These are phyloP conservation scores for Cyphomyrmex costatus DNA, from an alignment of 1,140 invertebrate species.

Conservation along the genomic window DNA sequence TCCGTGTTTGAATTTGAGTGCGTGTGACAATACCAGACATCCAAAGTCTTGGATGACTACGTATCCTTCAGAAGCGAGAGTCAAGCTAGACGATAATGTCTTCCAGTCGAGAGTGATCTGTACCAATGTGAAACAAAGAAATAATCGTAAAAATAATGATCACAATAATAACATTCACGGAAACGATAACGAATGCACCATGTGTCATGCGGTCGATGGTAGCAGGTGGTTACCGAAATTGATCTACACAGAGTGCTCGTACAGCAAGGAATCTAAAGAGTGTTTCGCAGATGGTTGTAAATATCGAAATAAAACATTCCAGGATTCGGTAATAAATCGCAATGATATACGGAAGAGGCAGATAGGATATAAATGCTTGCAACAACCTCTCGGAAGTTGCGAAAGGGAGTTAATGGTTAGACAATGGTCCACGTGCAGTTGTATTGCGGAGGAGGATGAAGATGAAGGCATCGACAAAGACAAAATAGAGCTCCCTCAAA, in stretches of 20 bases:
- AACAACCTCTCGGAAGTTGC: not conserved
- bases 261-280: not conserved
- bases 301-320: conserved; percentile 40
- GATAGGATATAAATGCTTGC: not conserved
- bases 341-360: not conserved
- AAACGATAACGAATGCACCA: not conserved
- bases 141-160: not conserved
- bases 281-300: not conserved
- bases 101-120: conserved; percentile 41
- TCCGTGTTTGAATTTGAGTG: conserved; percentile 5
- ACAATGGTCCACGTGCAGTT: conserved; percentile 48
- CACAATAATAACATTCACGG: not conserved
- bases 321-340: not conserved
- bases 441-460: conserved; percentile 65
- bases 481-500: not conserved
- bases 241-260: not conserved
- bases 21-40: conserved; percentile 15
- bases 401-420: not conserved
- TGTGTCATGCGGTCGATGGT: conserved; percentile 4
- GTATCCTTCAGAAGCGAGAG: conserved; percentile 9
- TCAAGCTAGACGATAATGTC: not conserved
- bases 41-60: conserved; percentile 27
- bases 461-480: not conserved
- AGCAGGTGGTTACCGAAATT: conserved; percentile 46
- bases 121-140: not conserved